Conservation (phyloP, 2,888 invertebrate species). For the Euspilapteryx auroguttella region DNA sequence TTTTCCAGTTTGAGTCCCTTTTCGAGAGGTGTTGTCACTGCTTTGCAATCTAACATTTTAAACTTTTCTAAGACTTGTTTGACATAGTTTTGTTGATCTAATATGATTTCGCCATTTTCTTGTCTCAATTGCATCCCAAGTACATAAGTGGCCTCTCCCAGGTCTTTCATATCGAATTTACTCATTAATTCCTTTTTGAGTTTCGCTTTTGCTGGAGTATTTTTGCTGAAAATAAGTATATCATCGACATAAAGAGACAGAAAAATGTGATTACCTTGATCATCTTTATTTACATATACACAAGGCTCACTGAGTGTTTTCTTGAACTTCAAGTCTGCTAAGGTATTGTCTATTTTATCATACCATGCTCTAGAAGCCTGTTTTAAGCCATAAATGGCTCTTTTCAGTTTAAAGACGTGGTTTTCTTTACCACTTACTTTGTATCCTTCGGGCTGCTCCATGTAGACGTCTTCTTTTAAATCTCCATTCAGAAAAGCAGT, state of each 20-base stretch:
- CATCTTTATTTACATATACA: conserved; percentile 1
- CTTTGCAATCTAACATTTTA: conserved; percentile 5
- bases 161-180: conserved; percentile 2
- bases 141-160: neutral
- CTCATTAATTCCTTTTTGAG: conserved; percentile 4
- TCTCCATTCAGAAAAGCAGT: conserved; percentile 3
- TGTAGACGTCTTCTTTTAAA: conserved; percentile 1
- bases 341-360: neutral
- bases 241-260: conserved; percentile 5
- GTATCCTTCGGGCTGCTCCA: conserved; percentile 4
- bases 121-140: neutral
- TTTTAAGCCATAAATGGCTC: no score
- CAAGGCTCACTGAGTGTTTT: conserved; percentile 2
- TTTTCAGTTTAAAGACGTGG: conserved; percentile 2
- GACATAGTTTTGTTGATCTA: conserved; percentile 1
- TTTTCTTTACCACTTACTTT: conserved; percentile 2
- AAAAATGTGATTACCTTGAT: conserved; percentile 1
- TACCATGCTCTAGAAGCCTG: no score
- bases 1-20: conserved; percentile 1
- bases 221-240: conserved; percentile 1
- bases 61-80: conserved; percentile 2
- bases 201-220: conserved; percentile 1
- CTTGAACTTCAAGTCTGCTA: neutral
- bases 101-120: neutral
- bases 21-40: conserved; percentile 2